Base-by-base conservation (phyloP, 2,113 vertebrate species). In the Piaya cayana region DNA sequence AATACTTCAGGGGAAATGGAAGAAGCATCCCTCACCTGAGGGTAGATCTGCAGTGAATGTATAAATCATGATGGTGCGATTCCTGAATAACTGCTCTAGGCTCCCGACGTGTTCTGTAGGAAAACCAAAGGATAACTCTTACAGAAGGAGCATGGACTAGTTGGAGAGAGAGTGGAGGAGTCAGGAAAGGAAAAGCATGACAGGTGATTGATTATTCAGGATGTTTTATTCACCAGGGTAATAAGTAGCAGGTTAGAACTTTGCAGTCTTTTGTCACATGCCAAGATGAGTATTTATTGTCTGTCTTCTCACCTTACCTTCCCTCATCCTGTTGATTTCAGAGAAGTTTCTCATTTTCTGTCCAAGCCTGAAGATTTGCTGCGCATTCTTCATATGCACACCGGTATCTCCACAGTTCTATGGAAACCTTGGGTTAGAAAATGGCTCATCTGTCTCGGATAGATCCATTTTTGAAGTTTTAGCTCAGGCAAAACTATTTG, bases 361-460 rank as follows among this genome's bases (percentile, higher is more conserved):
- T 49, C 82, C 69, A 74, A 92, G 79, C 59, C 86, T 92, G 76
- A 93, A 86, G 55, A 63, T 92, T 95, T 95, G 27, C 70, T 84
- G 27, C 30, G 15, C 15, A 37, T 70, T 32, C 55, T 92, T 96
- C 58, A 58, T 53, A 84, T 39, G 43, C 74, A 50, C 65, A 75
- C 39, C 25, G 68, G 8, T 86, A 86, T 37, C 68, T 83, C 82
- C 47, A 45, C 30, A 81, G 29, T 78, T 77, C 67, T 72, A 5
- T 83, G 82, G 68, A 90, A 95, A 78, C 79, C 26, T 60, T 49
- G 72, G 64, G 52, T 90, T 92, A 75, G 93, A 69, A 95, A 58
- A 58, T 58, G 67, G 26, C 87, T 90, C 77, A 30, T 74, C 78
- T 87, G 0, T 78, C 84, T 88, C 63, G 82, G 87, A 59, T 58